phyloP scores from a whole-genome alignment of 2,888 invertebrate species.

The Nyleta sp. region DNA sequence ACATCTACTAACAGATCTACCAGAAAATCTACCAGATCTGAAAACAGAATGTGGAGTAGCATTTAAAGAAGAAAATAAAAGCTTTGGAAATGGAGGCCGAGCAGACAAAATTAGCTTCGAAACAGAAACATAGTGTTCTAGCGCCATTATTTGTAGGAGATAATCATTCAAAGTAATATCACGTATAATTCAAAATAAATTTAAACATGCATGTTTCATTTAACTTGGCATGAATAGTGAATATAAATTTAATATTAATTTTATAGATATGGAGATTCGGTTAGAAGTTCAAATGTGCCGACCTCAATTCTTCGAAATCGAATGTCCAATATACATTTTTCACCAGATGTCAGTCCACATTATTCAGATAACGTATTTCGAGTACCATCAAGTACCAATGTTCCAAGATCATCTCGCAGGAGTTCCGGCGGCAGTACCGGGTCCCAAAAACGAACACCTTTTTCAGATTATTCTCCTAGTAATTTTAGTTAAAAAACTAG shows the following conservation, averaged over 20 bases:
- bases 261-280: conserved; percentile 10
- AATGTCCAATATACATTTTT: conserved; percentile 43
- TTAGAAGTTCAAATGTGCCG: conserved; percentile 1
- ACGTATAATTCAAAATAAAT: no score
- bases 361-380: conserved; percentile 42
- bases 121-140: conserved; percentile 18
- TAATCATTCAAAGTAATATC: no score
- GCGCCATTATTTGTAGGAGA: no score
- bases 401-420: conserved; percentile 34
- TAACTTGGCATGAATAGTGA: no score
- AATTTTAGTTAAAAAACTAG: no score
- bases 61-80: conserved; percentile 46
- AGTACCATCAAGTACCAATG: conserved; percentile 32
- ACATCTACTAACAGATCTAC: no score
- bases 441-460: conserved; percentile 39
- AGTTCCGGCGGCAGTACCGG: conserved; percentile 46
- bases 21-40: conserved; percentile 44
- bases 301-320: conserved; percentile 24
- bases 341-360: conserved; percentile 11
- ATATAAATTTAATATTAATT: no score
- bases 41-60: conserved; percentile 37
- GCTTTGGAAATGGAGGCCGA: conserved; percentile 21
- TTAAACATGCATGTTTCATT: no score
- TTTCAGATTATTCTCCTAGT: conserved; percentile 56
- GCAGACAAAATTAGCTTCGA: no score